phyloP scores from a whole-genome alignment of 2,888 invertebrate species.

The Eupithecia centaureata region DNA sequence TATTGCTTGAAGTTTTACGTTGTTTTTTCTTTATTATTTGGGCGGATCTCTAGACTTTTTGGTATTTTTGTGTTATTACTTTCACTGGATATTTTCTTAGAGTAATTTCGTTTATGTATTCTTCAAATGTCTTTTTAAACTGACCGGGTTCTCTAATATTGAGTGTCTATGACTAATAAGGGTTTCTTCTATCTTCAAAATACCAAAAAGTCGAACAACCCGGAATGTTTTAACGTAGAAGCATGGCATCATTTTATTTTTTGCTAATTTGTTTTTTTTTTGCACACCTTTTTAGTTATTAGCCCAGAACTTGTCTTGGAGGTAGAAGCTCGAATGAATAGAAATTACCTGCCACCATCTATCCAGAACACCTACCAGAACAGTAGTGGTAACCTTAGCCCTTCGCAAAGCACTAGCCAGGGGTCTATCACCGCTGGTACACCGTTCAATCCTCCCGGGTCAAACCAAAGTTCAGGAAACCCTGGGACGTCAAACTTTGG shows the following conservation, averaged over 20 bases:
- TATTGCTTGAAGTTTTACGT: constrained; percentile 34
- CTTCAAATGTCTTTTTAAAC: neutral
- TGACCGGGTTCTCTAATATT: neutral
- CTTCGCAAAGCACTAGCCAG: constrained; percentile 51
- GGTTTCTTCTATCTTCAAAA: neutral
- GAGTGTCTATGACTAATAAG: neutral
- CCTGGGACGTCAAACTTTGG: constrained; percentile 3
- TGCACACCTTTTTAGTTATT: constrained; percentile 86
- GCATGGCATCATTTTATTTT: constrained; percentile 53
- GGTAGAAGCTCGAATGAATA: constrained; percentile 94
- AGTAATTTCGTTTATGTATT: neutral
- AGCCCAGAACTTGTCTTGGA: constrained; percentile 95
- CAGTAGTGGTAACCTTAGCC: constrained; percentile 42
- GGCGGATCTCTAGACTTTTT: neutral
- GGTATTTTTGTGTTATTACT: neutral
- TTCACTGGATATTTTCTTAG: neutral
- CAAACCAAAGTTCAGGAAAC: neutral
- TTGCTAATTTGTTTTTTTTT: constrained; percentile 49
- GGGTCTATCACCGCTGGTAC: constrained; percentile 19
- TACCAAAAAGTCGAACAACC: neutral
- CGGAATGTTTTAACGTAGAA: constrained; percentile 6
- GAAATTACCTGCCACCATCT: constrained; percentile 90
- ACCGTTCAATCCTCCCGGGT: neutral
- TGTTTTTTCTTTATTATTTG: neutral
- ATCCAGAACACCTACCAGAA: constrained; percentile 70